Percentiles rank a stretch among this genome's conserved stretches.
These are phyloP conservation scores for Herpailurus yagouaroundi DNA, from an alignment of 2,113 vertebrate genomes.

Conservation along the genomic window DNA sequence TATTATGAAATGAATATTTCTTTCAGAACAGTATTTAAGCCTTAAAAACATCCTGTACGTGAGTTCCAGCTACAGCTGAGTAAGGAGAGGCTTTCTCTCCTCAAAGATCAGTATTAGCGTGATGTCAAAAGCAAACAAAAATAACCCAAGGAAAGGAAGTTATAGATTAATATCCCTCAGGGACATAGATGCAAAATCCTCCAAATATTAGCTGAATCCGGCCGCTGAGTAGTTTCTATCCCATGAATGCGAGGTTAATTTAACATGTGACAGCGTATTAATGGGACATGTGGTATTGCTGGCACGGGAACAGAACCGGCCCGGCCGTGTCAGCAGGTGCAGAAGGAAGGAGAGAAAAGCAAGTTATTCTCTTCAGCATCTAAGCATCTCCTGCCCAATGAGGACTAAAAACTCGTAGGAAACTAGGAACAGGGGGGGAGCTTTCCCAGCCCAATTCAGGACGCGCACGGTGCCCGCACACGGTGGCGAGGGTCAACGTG, in stretches of 20 bases:
- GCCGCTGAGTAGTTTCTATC: not conserved
- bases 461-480: accelerated
- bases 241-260: no score
- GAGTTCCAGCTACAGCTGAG: not conserved
- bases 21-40: no score
- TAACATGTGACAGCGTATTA: not conserved
- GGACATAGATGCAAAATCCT: not conserved
- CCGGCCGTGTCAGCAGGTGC: accelerated
- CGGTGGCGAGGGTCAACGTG: accelerated
- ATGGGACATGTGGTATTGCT: not conserved
- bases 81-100: not conserved
- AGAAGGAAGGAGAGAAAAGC: not conserved
- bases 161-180: not conserved
- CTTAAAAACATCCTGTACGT: not conserved
- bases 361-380: no score
- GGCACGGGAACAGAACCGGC: not conserved
- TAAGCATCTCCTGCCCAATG: not conserved
- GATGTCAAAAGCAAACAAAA: not conserved
- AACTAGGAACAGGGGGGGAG: no score
- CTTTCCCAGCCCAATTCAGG: no score
- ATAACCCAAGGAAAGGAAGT: no score
- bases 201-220: not conserved
- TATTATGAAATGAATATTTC: not conserved
- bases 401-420: not conserved
- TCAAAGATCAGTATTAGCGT: not conserved